phyloP scores from a whole-genome alignment of 2,797 vertebrate species.

The Siniperca undulata region DNA sequence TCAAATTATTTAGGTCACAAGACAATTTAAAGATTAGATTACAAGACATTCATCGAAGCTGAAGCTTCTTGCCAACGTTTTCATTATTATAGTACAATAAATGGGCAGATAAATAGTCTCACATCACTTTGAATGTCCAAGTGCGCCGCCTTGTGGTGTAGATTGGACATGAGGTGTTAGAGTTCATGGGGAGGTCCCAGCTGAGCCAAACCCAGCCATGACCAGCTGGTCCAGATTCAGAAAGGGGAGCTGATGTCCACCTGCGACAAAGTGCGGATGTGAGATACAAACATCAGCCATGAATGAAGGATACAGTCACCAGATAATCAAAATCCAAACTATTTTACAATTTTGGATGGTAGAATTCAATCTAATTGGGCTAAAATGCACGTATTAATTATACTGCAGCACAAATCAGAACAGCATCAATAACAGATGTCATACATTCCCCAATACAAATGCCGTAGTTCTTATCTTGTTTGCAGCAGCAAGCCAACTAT shows the following conservation, averaged over 20 bases:
- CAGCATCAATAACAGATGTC: not conserved
- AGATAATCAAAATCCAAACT: not conserved
- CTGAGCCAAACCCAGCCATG: slow-evolving; percentile 32
- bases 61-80: slow-evolving; percentile 5
- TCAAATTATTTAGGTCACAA: not conserved
- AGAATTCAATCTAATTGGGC: not conserved
- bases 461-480: slow-evolving; percentile 12
- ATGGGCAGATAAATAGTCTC: not conserved
- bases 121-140: slow-evolving; percentile 27
- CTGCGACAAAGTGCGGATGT: slow-evolving; percentile 34
- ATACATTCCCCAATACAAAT: not conserved
- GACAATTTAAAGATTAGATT: not conserved
- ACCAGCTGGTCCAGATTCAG: slow-evolving; percentile 50
- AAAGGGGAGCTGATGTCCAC: slow-evolving; percentile 28
- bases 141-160: slow-evolving; percentile 77
- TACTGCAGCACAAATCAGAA: not conserved
- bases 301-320: not conserved
- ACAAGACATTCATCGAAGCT: not conserved
- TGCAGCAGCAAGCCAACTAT: slow-evolving; percentile 47
- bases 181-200: slow-evolving; percentile 72
- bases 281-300: slow-evolving; percentile 2
- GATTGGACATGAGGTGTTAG: slow-evolving; percentile 22
- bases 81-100: not conserved
- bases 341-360: not conserved
- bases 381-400: not conserved